Base-by-base conservation (phyloP, 2,797 vertebrate genomes). In the Hemitrygon akajei region DNA sequence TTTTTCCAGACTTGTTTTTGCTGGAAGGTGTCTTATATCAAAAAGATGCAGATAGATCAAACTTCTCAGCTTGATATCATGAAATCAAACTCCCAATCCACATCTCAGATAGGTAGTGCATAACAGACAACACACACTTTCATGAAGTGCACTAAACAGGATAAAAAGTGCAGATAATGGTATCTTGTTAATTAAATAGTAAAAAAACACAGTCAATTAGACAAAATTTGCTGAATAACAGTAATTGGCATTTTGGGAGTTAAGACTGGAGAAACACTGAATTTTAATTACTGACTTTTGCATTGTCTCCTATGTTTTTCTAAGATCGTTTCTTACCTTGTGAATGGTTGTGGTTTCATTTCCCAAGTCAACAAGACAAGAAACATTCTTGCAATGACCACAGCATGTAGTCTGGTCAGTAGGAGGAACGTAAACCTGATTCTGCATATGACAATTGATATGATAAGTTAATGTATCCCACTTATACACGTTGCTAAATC, bases 351-450 rank as follows among this genome's bases (percentile, higher is more conserved):
- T 86, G 6, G 98, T 98, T 94, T 98, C 98, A 0, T 99, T 99
- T 94, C 97, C 97, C 93, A 97, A 97, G 89, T 96, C 96, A 94
- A 98, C 96, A 80, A 98, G 95, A 95, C 99, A 99, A 93, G 98
- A 99, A 86, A 98, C 96, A 0, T 99, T 99, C 95, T 96, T 98
- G 95, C 98, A 99, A 94, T 96, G 96, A 0, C 99, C 99, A 10
- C 99, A 99, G 95, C 99, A 99, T 0, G 96, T 96, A 0, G 97
- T 97, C 95, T 97, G 97, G 95, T 99, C 98, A 95, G 96, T 97
- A 0, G 98, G 97, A 94, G 97, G 97, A 60, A 98, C 94, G 7
- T 99, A 99, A 47, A 99, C 96, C 96, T 99, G 98, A 95, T 99
- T 98, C 99, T 99, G 95, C 27, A 94, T 94, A 95, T 47, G 94